A percentile compares a stretch with the other conserved stretches of the same genome.
Conservation (phyloP, 2,888 invertebrate genomes). For the Caenorhabditis wallacei region DNA sequence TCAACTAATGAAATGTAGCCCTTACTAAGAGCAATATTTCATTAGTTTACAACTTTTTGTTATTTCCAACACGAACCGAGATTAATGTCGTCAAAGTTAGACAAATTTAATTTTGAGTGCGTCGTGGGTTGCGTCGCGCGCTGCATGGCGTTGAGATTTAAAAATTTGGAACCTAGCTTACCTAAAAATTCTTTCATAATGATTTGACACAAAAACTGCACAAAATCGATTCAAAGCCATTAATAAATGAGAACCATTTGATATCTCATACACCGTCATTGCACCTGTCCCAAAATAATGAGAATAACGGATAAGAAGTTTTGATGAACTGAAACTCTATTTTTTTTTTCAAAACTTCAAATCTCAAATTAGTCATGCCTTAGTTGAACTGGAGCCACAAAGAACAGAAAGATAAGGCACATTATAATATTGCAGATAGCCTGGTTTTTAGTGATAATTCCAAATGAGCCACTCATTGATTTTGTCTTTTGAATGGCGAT, state of each 20-base stretch:
- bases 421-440: conserved; percentile 6
- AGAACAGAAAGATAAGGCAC: neutral
- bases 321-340: too few species aligned
- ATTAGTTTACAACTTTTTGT: too few species aligned
- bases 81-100: too few species aligned
- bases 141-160: too few species aligned
- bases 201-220: neutral
- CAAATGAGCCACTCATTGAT: conserved; percentile 3
- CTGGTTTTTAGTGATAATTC: neutral
- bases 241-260: conserved; percentile 22
- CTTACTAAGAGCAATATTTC: too few species aligned
- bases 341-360: too few species aligned
- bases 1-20: too few species aligned
- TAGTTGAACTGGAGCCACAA: conserved; percentile 1
- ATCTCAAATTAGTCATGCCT: too few species aligned
- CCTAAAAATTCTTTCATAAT: conserved; percentile 14
- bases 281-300: neutral
- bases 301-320: neutral
- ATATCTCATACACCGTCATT: conserved; percentile 5
- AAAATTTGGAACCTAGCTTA: neutral
- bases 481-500: neutral
- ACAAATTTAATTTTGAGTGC: too few species aligned
- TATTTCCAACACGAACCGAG: too few species aligned
- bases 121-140: too few species aligned
- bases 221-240: conserved; percentile 12